Evolutionary conservation across 2,113 vertebrate species (phyloP), one percentile per base, ranked within the genome.

Genomic region (Asarcornis scutulata): DNA sequence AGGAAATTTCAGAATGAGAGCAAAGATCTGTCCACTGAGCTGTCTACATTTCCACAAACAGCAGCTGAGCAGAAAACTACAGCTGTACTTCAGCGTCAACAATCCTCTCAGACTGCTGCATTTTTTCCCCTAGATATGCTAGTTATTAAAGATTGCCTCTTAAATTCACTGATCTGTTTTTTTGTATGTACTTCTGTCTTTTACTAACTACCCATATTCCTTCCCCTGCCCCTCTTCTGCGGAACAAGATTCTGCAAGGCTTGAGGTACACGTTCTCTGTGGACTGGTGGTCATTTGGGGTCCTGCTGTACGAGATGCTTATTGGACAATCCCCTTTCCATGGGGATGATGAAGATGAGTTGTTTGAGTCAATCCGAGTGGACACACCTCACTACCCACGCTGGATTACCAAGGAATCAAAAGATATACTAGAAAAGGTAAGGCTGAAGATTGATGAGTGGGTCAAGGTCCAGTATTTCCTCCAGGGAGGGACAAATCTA

Each of bases 201-300:
- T 21, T 3, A 6, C 42, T 73, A 2, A 64, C 55, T 1, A 6
- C n/a, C 5, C 44, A 23, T 13, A 0, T 10, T 36, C 44, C 48
- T 67, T 27, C 23, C 31, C 21, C 62, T 50, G 53, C 11, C 2
- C 31, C 12, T 13, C 16, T 31, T 53, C 9, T 22, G 22, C 2
- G 66, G 32, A 59, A 29, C 58, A 80, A 99, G 99, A 99, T 99
- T 91, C 97, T 99, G 79, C 98, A 99, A 91, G 99, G 99, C 22
- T 97, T 99, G 92, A 98, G 98, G 71, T 99, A 99, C 97, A 98
- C 99, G 0, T 99, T 99, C 98, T 99, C 99, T 0, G 99, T 99
- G 82, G 99, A 99, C 98, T 99, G 99, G 99, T 99, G 99, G 99
- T 99, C 99, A 0, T 99, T 99, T 6, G 99, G 99, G 26, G 99